Percentiles rank a stretch among this genome's conserved stretches.
phyloP scores from a whole-genome alignment of 2,797 vertebrate species.

The Leuciscus waleckii region DNA sequence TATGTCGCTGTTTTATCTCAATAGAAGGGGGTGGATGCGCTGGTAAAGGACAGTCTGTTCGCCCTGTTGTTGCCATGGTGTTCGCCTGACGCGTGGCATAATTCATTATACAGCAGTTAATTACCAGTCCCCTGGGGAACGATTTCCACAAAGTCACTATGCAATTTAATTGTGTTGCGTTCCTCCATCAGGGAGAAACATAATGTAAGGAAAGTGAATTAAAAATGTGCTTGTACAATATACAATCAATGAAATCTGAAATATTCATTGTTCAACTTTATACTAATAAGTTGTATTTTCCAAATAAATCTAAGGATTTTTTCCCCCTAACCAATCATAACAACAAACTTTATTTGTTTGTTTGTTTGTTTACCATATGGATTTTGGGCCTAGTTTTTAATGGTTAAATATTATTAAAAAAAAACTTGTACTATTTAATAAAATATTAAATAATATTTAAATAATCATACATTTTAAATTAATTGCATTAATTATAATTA shows the following conservation, averaged over 20 bases:
- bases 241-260: constrained; percentile 1
- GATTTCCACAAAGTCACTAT: not conserved
- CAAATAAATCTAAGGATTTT: too few relatives aligned
- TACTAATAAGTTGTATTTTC: not conserved
- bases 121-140: constrained; percentile 41
- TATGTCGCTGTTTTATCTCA: constrained; percentile 22
- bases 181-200: not conserved
- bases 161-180: constrained; percentile 26
- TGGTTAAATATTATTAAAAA: not conserved
- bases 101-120: constrained; percentile 44
- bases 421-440: too few relatives aligned
- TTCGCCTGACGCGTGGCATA: constrained; percentile 16
- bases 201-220: not conserved
- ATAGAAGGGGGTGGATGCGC: not conserved
- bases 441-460: not conserved
- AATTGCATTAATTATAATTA: not conserved
- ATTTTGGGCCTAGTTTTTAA: not conserved
- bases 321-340: not conserved
- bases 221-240: not conserved
- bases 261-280: not conserved
- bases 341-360: not conserved
- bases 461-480: not conserved
- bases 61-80: constrained; percentile 44
- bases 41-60: constrained; percentile 24
- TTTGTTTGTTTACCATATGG: too few relatives aligned